These are phyloP conservation scores for Cantharis flavilabris DNA, from an alignment of 2,888 invertebrate species.

Conservation along the genomic window DNA sequence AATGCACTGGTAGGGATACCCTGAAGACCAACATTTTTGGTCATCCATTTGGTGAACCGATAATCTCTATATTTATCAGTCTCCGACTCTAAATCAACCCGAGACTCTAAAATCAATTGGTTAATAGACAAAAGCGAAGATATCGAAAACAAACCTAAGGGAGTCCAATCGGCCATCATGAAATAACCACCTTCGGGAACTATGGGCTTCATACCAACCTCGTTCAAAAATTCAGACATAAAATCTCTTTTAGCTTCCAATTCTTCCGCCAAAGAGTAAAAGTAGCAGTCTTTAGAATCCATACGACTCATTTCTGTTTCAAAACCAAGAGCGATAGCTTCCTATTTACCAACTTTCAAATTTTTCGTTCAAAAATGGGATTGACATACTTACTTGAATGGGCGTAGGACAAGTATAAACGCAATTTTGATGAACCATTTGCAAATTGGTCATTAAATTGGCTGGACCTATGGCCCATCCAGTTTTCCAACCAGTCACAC, in stretches of 20 bases:
- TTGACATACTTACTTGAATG: slow-evolving; percentile 65
- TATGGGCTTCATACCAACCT: slow-evolving; percentile 87
- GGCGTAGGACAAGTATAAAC: slow-evolving; percentile 92
- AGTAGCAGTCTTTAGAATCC: slow-evolving; percentile 80
- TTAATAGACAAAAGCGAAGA: background rate
- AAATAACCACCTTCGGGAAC: slow-evolving; percentile 98
- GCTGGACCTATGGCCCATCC: slow-evolving; percentile 96
- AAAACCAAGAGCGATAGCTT: slow-evolving; percentile 88
- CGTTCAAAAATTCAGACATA: slow-evolving; percentile 72
- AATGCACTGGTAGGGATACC: slow-evolving; percentile 95
- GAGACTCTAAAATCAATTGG: slow-evolving; percentile 57
- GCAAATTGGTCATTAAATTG: slow-evolving; percentile 76
- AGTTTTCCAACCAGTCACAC: slow-evolving; percentile 95
- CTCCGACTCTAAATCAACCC: slow-evolving; percentile 72
- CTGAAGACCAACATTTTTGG: slow-evolving; percentile 87
- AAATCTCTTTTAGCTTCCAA: slow-evolving; percentile 79
- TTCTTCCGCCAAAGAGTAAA: slow-evolving; percentile 74
- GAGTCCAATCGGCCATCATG: slow-evolving; percentile 91
- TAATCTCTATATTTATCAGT: slow-evolving; percentile 81
- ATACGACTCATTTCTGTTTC: slow-evolving; percentile 79
- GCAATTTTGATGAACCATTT: slow-evolving; percentile 91
- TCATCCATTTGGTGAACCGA: slow-evolving; percentile 94
- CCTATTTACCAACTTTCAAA: slow-evolving; percentile 59
- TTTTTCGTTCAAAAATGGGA: background rate
- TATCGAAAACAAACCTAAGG: slow-evolving; percentile 61